Evolutionary conservation across 2,888 invertebrate genomes (phyloP).

Genomic region (Muscina levida): DNA sequence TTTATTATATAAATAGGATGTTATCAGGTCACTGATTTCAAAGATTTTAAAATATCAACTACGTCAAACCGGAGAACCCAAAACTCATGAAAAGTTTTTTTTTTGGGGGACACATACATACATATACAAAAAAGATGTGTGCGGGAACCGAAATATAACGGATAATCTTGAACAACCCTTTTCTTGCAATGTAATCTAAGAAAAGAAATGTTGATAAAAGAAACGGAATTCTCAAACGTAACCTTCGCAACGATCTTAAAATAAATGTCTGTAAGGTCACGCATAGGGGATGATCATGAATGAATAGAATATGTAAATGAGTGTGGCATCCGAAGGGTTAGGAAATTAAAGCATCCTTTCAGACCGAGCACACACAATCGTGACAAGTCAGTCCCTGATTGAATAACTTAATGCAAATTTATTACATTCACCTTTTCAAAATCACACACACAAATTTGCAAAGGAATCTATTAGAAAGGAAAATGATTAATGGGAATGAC

Average conservation of each 20-base stretch:
- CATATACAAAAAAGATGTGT: conserved; percentile 53
- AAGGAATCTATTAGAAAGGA: conserved; percentile 69
- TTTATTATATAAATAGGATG: not conserved
- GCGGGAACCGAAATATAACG: no score
- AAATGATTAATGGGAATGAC: conserved; percentile 74
- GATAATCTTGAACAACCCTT: conserved; percentile 53
- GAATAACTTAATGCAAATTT: conserved; percentile 70
- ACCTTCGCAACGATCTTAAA: not conserved
- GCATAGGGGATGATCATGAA: conserved; percentile 50
- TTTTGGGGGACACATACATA: conserved; percentile 10
- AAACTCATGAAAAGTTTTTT: no score
- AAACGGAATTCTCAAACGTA: not conserved
- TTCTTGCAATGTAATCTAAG: not conserved
- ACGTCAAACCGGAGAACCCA: not conserved
- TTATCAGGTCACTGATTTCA: not conserved
- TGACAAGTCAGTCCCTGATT: not conserved
- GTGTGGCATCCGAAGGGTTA: conserved; percentile 60
- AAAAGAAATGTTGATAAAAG: not conserved
- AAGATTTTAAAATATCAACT: not conserved
- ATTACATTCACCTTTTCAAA: conserved; percentile 63
- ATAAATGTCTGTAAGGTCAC: conserved; percentile 1
- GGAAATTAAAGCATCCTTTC: conserved; percentile 67
- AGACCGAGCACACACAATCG: not conserved
- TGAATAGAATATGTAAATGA: conserved; percentile 69
- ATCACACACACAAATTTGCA: conserved; percentile 38